These are phyloP conservation scores for Hermetia illucens DNA, from an alignment of 1,140 invertebrate genomes.

Conservation along the genomic window DNA sequence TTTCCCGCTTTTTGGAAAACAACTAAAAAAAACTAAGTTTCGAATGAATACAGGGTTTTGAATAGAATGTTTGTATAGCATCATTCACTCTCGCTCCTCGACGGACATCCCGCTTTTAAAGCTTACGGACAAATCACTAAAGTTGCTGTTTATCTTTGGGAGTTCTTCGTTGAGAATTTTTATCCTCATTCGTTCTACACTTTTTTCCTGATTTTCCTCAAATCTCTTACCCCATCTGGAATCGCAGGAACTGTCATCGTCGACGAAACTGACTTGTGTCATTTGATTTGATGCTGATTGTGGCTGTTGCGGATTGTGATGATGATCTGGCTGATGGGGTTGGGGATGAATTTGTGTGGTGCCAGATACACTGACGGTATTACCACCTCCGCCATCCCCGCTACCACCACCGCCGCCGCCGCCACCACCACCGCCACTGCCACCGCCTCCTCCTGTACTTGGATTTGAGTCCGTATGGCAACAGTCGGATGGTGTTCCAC, in stretches of 20 bases:
- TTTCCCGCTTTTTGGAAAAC: no score
- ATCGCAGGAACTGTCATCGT: slow-evolving; percentile 9
- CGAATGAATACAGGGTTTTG: slow-evolving; percentile 1
- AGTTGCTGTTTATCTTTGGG: no score
- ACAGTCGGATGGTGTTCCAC: slow-evolving; percentile 8
- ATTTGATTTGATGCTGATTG: slow-evolving; percentile 3
- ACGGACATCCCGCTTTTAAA: neutral
- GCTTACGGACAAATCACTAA: no score
- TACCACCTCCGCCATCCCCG: slow-evolving; percentile 2
- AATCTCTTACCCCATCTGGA: slow-evolving; percentile 9
- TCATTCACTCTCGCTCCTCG: neutral
- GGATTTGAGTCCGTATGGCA: slow-evolving; percentile 8
- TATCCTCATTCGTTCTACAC: neutral
- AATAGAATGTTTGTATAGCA: neutral
- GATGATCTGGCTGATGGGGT: slow-evolving; percentile 5
- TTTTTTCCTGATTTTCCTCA: neutral
- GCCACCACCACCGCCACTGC: neutral
- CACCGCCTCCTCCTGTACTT: slow-evolving; percentile 10
- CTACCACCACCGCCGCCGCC: neutral
- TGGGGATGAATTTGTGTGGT: slow-evolving; percentile 7
- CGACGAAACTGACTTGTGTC: slow-evolving; percentile 6
- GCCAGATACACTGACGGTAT: slow-evolving; percentile 4
- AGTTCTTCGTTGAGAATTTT: no score
- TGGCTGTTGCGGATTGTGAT: slow-evolving; percentile 6
- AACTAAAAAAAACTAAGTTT: no score